These are phyloP conservation scores for Araneus ventricosus DNA, from an alignment of 1,140 invertebrate genomes.

Conservation along the genomic window DNA sequence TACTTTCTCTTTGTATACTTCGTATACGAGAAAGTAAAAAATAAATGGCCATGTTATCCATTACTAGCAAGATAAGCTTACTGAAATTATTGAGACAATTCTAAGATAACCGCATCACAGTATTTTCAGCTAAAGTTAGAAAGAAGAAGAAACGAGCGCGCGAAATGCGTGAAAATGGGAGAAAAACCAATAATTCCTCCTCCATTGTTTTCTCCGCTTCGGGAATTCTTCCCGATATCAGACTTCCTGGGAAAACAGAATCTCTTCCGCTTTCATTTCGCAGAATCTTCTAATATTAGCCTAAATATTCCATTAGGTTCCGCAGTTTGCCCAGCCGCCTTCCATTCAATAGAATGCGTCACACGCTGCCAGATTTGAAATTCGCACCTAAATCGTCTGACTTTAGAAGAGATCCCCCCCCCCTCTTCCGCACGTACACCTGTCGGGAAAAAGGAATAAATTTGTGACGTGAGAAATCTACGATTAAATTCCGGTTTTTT, in stretches of 20 bases:
- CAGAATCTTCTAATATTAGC: neutral
- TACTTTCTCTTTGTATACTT: too few species aligned
- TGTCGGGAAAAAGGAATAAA: neutral
- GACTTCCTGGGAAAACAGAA: neutral
- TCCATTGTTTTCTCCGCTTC: neutral
- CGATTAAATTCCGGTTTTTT: neutral
- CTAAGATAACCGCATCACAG: too few species aligned
- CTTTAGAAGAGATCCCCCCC: neutral
- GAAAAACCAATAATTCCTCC: neutral
- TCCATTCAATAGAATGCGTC: neutral
- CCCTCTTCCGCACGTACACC: neutral
- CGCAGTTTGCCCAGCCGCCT: neutral
- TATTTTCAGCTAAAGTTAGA: neutral
- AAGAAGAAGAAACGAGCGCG: neutral
- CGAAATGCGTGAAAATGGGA: neutral
- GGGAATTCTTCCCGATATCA: neutral
- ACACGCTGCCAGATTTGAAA: neutral
- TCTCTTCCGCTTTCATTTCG: neutral
- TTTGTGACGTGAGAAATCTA: neutral
- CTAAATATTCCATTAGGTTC: conserved; percentile 28
- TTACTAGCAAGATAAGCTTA: too few species aligned
- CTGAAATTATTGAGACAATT: too few species aligned
- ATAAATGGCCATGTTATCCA: too few species aligned
- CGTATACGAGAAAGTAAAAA: too few species aligned
- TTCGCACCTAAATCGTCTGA: neutral